Percentiles rank a stretch among this genome's conserved stretches.
Evolutionary conservation across 2,797 vertebrate genomes (phyloP).

Genomic region (Nothura maculosa): DNA sequence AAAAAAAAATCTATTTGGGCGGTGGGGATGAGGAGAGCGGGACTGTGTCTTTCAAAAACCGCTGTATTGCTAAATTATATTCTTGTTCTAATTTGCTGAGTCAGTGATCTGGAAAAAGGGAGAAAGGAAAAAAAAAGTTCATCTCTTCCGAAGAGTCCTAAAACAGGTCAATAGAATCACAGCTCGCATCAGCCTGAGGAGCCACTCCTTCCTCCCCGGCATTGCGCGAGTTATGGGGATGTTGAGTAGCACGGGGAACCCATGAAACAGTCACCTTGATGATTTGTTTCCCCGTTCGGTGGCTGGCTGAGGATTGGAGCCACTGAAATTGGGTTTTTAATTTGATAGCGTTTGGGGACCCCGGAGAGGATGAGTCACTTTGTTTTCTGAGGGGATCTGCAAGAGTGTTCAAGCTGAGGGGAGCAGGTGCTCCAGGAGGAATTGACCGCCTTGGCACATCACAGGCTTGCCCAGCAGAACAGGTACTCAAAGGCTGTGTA

Average conservation of each 20-base stretch:
- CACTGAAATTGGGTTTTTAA: not conserved
- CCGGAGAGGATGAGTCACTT: not conserved
- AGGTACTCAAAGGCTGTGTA: not conserved
- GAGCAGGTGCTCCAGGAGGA: not conserved
- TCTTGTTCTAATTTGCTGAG: slow-evolving; percentile 80
- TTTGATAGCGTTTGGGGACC: not conserved
- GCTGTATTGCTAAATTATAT: slow-evolving; percentile 79
- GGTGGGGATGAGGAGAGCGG: slow-evolving; percentile 40
- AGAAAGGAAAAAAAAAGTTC: slow-evolving; percentile 68
- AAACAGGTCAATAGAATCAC: slow-evolving; percentile 58
- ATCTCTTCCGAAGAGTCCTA: slow-evolving; percentile 68
- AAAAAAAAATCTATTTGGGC: slow-evolving; percentile 45
- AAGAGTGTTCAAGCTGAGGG: not conserved
- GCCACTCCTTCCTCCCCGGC: not conserved
- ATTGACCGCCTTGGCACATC: not conserved
- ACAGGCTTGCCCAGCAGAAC: not conserved
- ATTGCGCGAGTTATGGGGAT: fast-evolving
- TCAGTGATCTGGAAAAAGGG: slow-evolving; percentile 80
- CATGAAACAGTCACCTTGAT: fast-evolving
- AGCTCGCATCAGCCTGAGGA: not conserved
- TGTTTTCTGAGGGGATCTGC: not conserved
- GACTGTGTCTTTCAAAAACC: slow-evolving; percentile 70
- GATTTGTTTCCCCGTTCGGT: not conserved
- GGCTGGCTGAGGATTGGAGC: not conserved
- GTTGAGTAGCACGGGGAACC: not conserved